Percentiles rank a stretch among this genome's conserved stretches.
Evolutionary conservation across 1,140 invertebrate species (phyloP).

Genomic region (Aplysia californica): DNA sequence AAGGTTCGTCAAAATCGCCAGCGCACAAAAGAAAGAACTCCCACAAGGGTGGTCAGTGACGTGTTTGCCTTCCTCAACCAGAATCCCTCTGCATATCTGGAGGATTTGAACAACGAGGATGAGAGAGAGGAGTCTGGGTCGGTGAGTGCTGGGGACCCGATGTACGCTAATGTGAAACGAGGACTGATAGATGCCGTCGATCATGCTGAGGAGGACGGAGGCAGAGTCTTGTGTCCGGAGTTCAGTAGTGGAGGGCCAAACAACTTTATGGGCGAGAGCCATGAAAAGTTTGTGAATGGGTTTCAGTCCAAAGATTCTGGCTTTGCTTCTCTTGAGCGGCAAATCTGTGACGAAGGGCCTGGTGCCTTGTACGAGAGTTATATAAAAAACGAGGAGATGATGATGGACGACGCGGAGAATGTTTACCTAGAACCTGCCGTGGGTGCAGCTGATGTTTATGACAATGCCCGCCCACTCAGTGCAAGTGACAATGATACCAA

Average conservation of each 20-base stretch:
- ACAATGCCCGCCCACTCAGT: not conserved
- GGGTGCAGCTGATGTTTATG: not conserved
- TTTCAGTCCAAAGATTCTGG: slow-evolving; percentile 16
- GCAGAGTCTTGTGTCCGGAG: not conserved
- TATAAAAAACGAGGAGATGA: not conserved
- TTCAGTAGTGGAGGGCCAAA: not conserved
- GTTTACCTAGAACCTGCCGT: not conserved
- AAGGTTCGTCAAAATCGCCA: not conserved
- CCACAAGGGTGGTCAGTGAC: slow-evolving; percentile 22
- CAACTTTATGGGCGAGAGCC: too few species aligned
- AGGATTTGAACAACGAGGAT: not conserved
- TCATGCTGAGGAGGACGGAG: not conserved
- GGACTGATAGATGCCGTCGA: not conserved
- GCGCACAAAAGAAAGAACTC: not conserved
- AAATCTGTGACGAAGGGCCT: not conserved
- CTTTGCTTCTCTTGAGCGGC: slow-evolving; percentile 10
- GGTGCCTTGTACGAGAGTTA: not conserved
- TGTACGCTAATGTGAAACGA: not conserved
- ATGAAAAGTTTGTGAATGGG: slow-evolving; percentile 5
- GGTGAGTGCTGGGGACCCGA: not conserved
- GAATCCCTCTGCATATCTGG: not conserved
- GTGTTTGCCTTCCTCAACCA: slow-evolving; percentile 15
- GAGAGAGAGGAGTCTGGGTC: not conserved
- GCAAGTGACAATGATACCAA: not conserved
- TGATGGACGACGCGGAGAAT: slow-evolving; percentile 5